These are phyloP conservation scores for Desmodus rotundus DNA, from an alignment of 2,113 vertebrate genomes.

Conservation along the genomic window DNA sequence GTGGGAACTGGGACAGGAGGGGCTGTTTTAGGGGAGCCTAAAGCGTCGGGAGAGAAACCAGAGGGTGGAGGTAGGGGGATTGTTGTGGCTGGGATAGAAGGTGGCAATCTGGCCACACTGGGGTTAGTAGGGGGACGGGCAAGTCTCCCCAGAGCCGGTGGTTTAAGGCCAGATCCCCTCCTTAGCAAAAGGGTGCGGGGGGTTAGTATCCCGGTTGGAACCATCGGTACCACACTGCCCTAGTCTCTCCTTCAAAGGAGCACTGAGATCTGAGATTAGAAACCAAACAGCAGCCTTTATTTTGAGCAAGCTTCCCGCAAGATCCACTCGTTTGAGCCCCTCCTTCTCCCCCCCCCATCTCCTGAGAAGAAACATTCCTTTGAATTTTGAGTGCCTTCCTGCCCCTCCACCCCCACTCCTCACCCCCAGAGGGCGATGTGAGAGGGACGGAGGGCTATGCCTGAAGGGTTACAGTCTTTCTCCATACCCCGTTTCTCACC, in stretches of 20 bases:
- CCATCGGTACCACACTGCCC: neutral
- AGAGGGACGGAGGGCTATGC: neutral
- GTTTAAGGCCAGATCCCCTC: neutral
- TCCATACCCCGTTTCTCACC: neutral
- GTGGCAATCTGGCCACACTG: neutral
- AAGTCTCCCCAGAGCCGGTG: neutral
- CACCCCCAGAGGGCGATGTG: neutral
- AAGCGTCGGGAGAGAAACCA: neutral
- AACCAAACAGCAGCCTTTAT: neutral
- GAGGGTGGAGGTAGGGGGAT: neutral
- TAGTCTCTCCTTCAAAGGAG: neutral
- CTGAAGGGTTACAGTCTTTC: neutral
- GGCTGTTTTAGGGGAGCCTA: constrained; percentile 4
- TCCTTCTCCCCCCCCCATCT: neutral
- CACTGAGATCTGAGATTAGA: neutral
- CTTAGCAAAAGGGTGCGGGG: neutral
- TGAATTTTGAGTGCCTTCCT: neutral
- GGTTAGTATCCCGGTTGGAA: neutral
- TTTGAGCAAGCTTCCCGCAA: neutral
- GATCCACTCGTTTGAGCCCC: neutral
- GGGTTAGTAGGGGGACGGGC: neutral
- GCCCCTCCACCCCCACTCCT: too few species aligned
- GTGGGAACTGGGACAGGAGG: constrained; percentile 44
- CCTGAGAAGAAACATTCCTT: neutral
- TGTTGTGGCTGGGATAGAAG: neutral